Evolutionary conservation across 2,888 invertebrate species (phyloP), one percentile per base, ranked within the genome.

Genomic region (Plagodis dolabraria): DNA sequence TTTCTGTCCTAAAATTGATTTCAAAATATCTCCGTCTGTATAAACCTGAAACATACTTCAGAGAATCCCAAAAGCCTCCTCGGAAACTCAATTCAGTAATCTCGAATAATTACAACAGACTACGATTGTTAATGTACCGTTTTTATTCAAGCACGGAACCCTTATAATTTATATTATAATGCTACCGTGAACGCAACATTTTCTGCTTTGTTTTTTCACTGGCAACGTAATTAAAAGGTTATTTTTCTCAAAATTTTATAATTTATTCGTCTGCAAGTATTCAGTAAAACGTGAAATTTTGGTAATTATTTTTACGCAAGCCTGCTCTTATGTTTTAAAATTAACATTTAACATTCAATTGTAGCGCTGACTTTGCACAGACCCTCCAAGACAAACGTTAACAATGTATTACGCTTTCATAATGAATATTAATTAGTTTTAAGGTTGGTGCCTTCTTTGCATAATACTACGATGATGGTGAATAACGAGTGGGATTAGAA

Each of bases 101-200:
- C 60, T 52, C 45, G 45, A 38, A 60, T 60, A 60, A 60, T 60
- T 55, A 60, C 55, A 60, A 45, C 55, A 55, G 48, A 7, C 60
- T 36, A 10, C 54, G 55, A 35, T 43, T 47, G 47, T 55, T 53
- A 59, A 59, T 50, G 54, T 59, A 54, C 45, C 45, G 56, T 56
- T 60, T 60, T 60, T 52, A 60, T 53, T 57, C 53, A 33, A 33
- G 38, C 56, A 50, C 46, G 47, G 57, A 61, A 53, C 57, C 53
- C 43, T 57, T 53, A 53, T 61, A 57, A 61, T 61, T 57, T 53
- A 57, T 57, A 57, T 61, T 50, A 50, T 47, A 56, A 53, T 60
- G 56, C 55, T 56, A 34, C 52, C 45, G 45, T 47, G 55, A 52
- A 51, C 52, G 48, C 45, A 48, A 48, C 36, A 45, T 60, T 56